Evolutionary conservation across 2,113 vertebrate genomes (phyloP), one percentile per base, ranked within the genome.

Genomic region (Saimiri boliviensis): DNA sequence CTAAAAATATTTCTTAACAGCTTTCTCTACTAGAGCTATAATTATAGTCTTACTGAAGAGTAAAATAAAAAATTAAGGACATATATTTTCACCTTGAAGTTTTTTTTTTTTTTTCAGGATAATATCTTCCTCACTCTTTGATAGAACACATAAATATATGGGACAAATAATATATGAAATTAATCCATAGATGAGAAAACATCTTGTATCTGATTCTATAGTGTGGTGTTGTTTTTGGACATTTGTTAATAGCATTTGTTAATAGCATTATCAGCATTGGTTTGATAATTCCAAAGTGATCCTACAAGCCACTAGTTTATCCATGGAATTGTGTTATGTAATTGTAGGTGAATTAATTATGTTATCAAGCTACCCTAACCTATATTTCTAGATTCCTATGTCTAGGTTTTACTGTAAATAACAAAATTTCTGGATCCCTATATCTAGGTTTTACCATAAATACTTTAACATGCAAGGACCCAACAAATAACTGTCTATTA

Each of bases 81-180:
- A 60, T 47, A 56, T 56, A 85, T 45, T 93, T 87, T 94, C 52
- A 94, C 80, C 80, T 84, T 80, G 17, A 95, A 10, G 0, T 23
- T 8, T 8, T 45, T 0, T 10, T 60, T 0, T 30, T 19, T 6
- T 42, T 0, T 16, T 54, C 83, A 0, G 79, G 81, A 35, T 87
- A 5, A 14, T 23, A 5, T 8, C 0, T 63, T 56, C 54, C 40
- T 45, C 49, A 47, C 0, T 91, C 14, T 82, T 92, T 80, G 54
- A 21, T n/a, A 76, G 25, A 68, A 17, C 52, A 73, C 8, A 68
- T 71, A 90, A 73, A 86, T 47, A 80, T 13, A 35, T 54, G 45
- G 23, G 27, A 37, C 9, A 82, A 16, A 13, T 27, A 82, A 49
- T 42, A 0, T 37, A 47, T 56, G 17, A 86, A 88, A 93, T 79